Conservation (phyloP, 2,113 vertebrate species). For the Halcyon senegalensis region DNA sequence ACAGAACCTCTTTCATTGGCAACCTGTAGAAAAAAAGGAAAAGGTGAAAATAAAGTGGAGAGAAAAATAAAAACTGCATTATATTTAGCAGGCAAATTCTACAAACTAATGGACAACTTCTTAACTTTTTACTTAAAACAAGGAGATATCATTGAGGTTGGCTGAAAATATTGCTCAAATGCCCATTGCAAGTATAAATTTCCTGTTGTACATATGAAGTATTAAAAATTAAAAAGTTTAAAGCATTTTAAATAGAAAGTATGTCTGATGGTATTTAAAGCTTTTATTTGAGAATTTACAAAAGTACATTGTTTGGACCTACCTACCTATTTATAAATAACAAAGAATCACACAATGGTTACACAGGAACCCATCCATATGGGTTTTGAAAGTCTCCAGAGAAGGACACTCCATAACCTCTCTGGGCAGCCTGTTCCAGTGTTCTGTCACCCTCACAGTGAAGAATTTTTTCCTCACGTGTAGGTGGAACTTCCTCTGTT, state of each 20-base stretch:
- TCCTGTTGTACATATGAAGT: not conserved
- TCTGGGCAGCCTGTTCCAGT: too few relatives aligned
- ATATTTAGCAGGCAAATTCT: not conserved
- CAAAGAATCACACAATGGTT: too few relatives aligned
- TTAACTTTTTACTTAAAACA: not conserved
- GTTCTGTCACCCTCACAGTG: too few relatives aligned
- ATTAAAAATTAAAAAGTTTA: not conserved
- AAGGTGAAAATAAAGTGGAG: not conserved
- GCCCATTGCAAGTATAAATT: not conserved
- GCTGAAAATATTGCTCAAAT: not conserved
- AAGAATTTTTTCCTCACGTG: too few relatives aligned
- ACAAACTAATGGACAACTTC: not conserved
- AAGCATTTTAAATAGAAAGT: not conserved
- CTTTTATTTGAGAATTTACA: not conserved
- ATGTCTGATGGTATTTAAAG: not conserved
- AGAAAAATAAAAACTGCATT: not conserved
- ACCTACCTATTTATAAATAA: not conserved
- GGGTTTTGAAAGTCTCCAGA: too few relatives aligned
- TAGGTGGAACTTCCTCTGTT: too few relatives aligned
- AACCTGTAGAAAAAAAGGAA: not conserved
- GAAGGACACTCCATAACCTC: too few relatives aligned
- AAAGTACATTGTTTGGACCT: not conserved
- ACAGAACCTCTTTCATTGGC: constrained; percentile 24
- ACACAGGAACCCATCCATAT: too few relatives aligned
- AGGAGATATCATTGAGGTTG: not conserved